Evolutionary conservation across 2,888 invertebrate genomes (phyloP).

Genomic region (Cancer borealis): DNA sequence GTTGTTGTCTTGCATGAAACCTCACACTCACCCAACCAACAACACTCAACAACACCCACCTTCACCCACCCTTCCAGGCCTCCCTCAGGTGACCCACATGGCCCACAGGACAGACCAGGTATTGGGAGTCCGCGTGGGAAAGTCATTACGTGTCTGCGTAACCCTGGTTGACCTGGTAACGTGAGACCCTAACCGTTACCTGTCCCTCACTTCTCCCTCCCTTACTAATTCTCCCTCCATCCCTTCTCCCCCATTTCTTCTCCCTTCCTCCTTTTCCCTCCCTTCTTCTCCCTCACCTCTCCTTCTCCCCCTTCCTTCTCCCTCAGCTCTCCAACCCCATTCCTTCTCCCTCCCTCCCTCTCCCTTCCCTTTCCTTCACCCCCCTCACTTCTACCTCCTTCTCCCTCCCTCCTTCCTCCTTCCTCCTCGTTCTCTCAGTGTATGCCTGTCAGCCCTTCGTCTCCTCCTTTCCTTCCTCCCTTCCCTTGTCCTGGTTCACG

Average conservation of each 20-base stretch:
- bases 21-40: background rate
- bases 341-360: background rate
- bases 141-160: background rate
- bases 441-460: background rate
- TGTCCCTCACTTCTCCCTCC: background rate
- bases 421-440: background rate
- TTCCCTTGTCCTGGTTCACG: background rate
- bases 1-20: background rate
- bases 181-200: conserved; percentile 2
- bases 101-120: background rate
- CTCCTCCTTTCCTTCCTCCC: background rate
- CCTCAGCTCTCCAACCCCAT: background rate
- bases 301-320: background rate
- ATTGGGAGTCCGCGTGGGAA: conserved; percentile 8
- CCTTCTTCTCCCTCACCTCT: background rate
- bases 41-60: background rate
- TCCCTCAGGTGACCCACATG: conserved; percentile 9
- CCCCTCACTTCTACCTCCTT: no score
- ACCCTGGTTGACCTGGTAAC: conserved; percentile 26
- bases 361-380: background rate
- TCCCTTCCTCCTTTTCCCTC: background rate
- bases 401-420: background rate
- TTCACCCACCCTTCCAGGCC: background rate
- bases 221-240: background rate
- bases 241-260: background rate